These are phyloP conservation scores for Diorhabda sublineata DNA, from an alignment of 1,140 invertebrate genomes.

Conservation along the genomic window DNA sequence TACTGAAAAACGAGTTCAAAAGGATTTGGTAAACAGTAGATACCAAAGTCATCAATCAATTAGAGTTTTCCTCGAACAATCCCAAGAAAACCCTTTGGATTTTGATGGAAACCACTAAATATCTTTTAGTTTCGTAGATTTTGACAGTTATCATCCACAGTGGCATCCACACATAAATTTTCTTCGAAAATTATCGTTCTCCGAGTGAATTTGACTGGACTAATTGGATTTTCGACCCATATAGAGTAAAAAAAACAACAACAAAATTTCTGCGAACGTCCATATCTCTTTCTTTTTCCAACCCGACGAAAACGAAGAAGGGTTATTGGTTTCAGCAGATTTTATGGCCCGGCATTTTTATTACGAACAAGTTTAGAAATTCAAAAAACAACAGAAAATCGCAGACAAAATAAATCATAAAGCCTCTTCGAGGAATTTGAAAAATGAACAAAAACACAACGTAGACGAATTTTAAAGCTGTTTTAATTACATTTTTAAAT, in stretches of 20 bases:
- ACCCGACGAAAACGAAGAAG: conserved; percentile 11
- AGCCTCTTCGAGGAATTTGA: conserved; percentile 27
- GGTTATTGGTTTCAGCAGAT: conserved; percentile 29
- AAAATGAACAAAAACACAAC: conserved; percentile 28
- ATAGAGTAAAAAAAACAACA: conserved; percentile 21
- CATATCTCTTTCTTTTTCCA: conserved; percentile 17
- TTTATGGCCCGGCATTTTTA: conserved; percentile 36
- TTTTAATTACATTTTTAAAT: conserved; percentile 37
- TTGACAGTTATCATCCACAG: no score
- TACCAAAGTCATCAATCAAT: no score
- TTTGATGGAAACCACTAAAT: no score
- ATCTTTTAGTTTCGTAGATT: no score
- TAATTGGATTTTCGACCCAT: conserved; percentile 16
- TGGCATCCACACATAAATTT: no score
- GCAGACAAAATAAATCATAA: conserved; percentile 38
- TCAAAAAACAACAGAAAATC: conserved; percentile 37
- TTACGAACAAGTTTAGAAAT: conserved; percentile 36
- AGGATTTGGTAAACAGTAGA: no score
- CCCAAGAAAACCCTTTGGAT: no score
- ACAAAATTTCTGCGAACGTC: conserved; percentile 14
- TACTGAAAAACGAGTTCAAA: no score
- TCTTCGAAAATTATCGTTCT: no score
- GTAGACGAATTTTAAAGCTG: conserved; percentile 27
- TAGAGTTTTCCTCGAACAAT: no score
- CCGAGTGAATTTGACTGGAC: no score